Evolutionary conservation across 2,888 invertebrate species (phyloP).

Genomic region (Cantharis rustica): DNA sequence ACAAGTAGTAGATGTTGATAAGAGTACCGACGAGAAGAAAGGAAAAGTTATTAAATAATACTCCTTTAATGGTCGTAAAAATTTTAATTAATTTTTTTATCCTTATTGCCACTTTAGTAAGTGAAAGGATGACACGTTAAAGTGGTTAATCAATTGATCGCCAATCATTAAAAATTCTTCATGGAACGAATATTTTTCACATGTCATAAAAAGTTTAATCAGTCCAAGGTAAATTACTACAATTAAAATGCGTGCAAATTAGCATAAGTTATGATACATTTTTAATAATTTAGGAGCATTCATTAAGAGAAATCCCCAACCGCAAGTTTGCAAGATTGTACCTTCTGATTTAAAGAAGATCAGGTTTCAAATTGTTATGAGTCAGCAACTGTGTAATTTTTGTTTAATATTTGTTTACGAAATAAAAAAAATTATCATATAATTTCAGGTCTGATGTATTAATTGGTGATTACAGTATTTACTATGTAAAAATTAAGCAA

Average conservation of each 20-base stretch:
- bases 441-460: background rate
- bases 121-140: background rate
- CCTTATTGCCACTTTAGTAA: background rate
- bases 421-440: background rate
- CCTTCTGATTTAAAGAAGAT: background rate
- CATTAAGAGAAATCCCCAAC: background rate
- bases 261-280: background rate
- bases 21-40: background rate
- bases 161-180: background rate
- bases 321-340: background rate
- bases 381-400: background rate
- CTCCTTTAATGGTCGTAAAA: background rate
- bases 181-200: background rate
- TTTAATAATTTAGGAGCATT: background rate
- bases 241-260: background rate
- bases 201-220: background rate
- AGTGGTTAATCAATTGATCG: background rate
- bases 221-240: background rate
- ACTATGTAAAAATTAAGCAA: background rate
- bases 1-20: background rate
- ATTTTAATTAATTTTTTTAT: background rate
- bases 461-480: background rate
- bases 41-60: background rate
- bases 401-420: background rate
- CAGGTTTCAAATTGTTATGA: background rate